A percentile compares a stretch with the other conserved stretches of the same genome.
phyloP scores from a whole-genome alignment of 2,113 vertebrate genomes.

The Leucosticte australis region DNA sequence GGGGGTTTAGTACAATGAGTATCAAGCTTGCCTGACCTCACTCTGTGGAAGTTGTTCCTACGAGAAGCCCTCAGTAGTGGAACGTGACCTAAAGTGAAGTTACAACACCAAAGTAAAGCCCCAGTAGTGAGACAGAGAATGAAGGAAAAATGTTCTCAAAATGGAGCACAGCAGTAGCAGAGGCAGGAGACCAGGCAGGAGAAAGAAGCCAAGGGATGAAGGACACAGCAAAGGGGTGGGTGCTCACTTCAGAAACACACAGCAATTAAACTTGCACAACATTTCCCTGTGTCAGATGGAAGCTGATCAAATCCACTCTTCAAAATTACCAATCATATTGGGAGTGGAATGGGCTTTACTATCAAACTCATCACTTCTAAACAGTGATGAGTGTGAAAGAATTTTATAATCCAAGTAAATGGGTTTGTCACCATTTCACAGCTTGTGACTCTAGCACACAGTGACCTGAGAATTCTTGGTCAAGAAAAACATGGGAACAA shows the following conservation, averaged over 20 bases:
- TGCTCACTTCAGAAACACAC: neutral
- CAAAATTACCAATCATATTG: neutral
- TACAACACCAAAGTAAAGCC: accelerated
- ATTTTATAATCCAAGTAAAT: neutral
- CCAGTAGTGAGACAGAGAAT: neutral
- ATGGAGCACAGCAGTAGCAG: neutral
- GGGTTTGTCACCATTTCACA: neutral
- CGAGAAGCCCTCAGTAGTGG: neutral
- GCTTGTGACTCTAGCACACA: neutral
- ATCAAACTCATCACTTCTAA: neutral
- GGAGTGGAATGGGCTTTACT: neutral
- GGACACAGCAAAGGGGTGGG: neutral
- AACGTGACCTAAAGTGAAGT: neutral
- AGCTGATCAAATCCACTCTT: neutral
- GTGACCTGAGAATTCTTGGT: neutral
- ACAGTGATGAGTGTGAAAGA: neutral
- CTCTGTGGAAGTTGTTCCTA: neutral
- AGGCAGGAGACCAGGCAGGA: neutral
- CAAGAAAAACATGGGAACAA: neutral
- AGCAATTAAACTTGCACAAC: neutral
- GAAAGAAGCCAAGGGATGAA: neutral
- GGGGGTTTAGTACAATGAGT: neutral
- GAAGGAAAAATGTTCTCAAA: neutral
- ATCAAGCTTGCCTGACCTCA: neutral
- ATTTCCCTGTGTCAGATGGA: neutral